A percentile compares a stretch with the other conserved stretches of the same genome.
Conservation (phyloP, 2,113 vertebrate species). For the Neomonachus schauinslandi region DNA sequence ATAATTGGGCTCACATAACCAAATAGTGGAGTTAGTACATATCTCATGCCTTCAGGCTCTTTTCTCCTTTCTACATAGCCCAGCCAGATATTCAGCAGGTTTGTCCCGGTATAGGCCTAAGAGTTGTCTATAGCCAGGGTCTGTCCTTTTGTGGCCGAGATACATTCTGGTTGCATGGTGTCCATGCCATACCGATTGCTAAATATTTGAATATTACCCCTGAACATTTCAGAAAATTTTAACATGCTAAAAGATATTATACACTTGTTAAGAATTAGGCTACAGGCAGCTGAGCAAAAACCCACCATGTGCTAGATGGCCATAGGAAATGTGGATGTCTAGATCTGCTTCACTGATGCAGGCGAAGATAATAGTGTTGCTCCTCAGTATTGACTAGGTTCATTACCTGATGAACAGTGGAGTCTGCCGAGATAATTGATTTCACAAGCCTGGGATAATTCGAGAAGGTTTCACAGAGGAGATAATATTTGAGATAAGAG, state of each 20-base stretch:
- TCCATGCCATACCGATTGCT: not conserved
- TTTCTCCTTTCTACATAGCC: not conserved
- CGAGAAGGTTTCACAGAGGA: not conserved
- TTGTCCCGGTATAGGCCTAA: not conserved
- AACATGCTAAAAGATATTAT: not conserved
- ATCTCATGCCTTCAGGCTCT: not conserved
- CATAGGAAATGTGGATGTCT: not conserved
- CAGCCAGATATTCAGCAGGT: not conserved
- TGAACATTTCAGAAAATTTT: not conserved
- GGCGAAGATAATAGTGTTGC: not conserved
- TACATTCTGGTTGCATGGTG: not conserved
- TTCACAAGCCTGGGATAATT: not conserved
- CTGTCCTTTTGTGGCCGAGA: not conserved
- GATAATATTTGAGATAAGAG: slow-evolving; percentile 1
- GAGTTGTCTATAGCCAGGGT: not conserved
- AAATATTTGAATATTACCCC: not conserved
- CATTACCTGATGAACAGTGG: not conserved
- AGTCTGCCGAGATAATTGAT: not conserved
- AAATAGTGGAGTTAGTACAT: not conserved
- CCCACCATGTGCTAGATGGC: not conserved
- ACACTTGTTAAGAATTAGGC: not conserved
- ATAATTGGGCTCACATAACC: not conserved
- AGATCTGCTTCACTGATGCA: not conserved
- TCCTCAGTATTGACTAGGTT: not conserved
- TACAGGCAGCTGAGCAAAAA: not conserved